Percentiles rank a stretch among this genome's conserved stretches.
These are phyloP conservation scores for Syngnathus scovelli DNA, from an alignment of 2,113 vertebrate genomes.

Conservation along the genomic window DNA sequence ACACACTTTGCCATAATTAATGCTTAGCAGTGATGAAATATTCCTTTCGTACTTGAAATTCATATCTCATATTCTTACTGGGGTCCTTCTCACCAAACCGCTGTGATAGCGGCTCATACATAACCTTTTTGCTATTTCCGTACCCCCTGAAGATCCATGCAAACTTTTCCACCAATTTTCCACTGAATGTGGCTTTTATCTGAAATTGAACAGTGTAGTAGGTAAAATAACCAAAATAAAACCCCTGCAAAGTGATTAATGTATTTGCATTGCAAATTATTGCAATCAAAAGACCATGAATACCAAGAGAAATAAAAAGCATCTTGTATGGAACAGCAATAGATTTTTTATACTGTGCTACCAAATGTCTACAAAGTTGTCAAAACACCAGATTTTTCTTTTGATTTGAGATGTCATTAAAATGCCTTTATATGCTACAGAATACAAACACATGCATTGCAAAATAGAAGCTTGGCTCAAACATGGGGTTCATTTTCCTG, in stretches of 20 bases:
- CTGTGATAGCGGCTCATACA: conserved; percentile 36
- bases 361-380: background rate
- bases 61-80: conserved; percentile 36
- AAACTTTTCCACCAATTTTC: background rate
- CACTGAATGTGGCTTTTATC: background rate
- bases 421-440: background rate
- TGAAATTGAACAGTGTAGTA: background rate
- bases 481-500: background rate
- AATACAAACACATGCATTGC: background rate
- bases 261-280: background rate
- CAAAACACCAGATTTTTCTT: background rate
- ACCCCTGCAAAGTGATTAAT: background rate
- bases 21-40: conserved; percentile 56
- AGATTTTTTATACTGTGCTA: background rate
- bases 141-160: background rate
- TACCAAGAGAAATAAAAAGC: background rate
- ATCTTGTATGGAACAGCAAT: background rate
- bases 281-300: too few species aligned
- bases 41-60: conserved; percentile 54
- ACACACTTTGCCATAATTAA: conserved; percentile 39
- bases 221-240: background rate
- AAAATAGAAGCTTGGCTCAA: background rate
- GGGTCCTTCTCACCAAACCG: conserved; percentile 9
- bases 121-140: background rate
- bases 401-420: background rate